phyloP scores from a whole-genome alignment of 2,113 vertebrate genomes.

The Eretmochelys imbricata region DNA sequence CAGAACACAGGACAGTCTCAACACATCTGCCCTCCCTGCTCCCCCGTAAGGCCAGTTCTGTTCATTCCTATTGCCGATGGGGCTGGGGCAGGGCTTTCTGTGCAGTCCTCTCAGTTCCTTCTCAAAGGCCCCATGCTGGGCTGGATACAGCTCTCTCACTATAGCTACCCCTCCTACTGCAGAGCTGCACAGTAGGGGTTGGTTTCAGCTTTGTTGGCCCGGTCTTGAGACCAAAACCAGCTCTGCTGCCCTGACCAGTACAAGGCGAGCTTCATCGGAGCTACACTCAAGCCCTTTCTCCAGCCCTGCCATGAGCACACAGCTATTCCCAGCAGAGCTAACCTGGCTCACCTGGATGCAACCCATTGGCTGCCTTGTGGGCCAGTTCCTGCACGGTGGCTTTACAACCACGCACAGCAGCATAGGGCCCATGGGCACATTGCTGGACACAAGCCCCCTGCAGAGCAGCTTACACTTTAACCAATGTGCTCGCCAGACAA shows the following conservation, averaged over 20 bases:
- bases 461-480: no score
- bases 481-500: not conserved
- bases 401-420: no score
- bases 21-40: not conserved
- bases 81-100: not conserved
- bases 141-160: not conserved
- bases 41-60: not conserved
- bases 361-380: no score
- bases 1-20: fast-evolving
- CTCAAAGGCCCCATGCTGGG: fast-evolving
- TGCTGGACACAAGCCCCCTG: no score
- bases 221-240: no score
- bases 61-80: no score
- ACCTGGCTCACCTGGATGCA: no score
- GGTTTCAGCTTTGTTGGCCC: not conserved
- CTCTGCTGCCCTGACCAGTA: no score
- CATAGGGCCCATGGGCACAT: no score
- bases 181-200: not conserved
- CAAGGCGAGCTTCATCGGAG: not conserved
- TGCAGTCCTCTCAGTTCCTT: no score
- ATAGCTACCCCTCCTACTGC: no score
- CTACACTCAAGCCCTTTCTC: not conserved
- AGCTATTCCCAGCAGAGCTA: not conserved
- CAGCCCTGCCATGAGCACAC: not conserved
- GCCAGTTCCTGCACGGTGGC: no score